Evolutionary conservation across 2,113 vertebrate species (phyloP), one percentile per base, ranked within the genome.

Genomic region (Mobula hypostoma): DNA sequence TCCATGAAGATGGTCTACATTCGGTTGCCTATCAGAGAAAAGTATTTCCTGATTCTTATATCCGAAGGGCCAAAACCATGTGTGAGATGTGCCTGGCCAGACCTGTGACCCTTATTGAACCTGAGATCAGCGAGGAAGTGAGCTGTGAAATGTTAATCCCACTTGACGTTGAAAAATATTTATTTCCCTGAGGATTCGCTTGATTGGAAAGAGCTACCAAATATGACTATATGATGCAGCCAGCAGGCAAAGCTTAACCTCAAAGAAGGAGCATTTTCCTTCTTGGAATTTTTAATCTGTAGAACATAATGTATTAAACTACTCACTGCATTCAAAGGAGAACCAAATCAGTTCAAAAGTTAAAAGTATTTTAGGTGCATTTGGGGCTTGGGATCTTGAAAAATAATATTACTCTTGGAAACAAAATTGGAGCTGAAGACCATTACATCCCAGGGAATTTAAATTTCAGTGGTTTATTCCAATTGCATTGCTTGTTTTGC

Each of bases 141-240:
- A 32, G 15, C 85, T 66, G 58, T 88, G 58, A 66, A 66, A 90
- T 90, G 85, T 32, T 90, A 90, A 90, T 90, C 85, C 85, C 61
- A 32, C 68, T 48, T 90, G 85, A 68, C 61, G n/a, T 90, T 66
- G 63, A 61, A 32, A 66, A 90, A n/a, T 48, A 58, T 32, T 66
- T 61, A 87, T 87, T 87, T 87, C 61, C 85, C 85, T 32, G 14
- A 8, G 29, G 85, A 58, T 90, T 90, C n/a, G 7, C 6, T 32
- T 17, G 63, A 11, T 29, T 88, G 32, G 58, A 24, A n/a, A 66
- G 58, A 88, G 27, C 58, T 5, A 66, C 61, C 63, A 88, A 61
- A 21, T 56, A 56, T 56, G 40, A 88, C 29, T n/a, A 87, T 88
- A 88, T 32, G 85, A n/a, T 66, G n/a, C 63, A 90, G 61, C 61